phyloP scores from a whole-genome alignment of 2,113 vertebrate genomes.

The Zosterops lateralis region DNA sequence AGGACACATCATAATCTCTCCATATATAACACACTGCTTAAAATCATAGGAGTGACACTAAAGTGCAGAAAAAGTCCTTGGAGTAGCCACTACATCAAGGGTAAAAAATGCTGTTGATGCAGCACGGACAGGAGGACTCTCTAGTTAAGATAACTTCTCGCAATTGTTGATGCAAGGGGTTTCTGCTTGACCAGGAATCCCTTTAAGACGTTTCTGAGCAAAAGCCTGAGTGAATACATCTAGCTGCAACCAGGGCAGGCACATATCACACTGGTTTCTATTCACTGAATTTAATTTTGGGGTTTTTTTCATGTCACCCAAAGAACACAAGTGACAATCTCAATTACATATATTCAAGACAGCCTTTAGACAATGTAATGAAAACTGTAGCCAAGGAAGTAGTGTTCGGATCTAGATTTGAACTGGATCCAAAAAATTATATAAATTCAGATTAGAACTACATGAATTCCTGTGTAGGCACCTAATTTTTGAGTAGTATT shows the following conservation, averaged over 20 bases:
- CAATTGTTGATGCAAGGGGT: neutral
- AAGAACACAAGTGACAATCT: neutral
- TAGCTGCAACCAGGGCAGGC: neutral
- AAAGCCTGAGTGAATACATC: neutral
- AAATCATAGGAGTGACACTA: neutral
- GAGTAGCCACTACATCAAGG: neutral
- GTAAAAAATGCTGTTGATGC: neutral
- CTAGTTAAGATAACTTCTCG: neutral
- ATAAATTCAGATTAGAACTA: neutral
- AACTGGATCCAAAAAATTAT: neutral
- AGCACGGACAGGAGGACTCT: neutral
- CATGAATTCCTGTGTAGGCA: rapidly evolving
- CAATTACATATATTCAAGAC: neutral
- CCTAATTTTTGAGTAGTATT: neutral
- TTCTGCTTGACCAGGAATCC: neutral
- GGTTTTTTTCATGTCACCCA: neutral
- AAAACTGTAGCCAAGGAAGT: neutral
- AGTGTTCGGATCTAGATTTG: neutral
- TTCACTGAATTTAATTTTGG: neutral
- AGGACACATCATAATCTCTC: neutral
- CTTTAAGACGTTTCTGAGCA: neutral
- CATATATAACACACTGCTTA: neutral
- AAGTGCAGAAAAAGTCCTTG: neutral
- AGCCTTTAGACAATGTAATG: neutral
- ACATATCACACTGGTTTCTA: neutral